Evolutionary conservation across 2,888 invertebrate genomes (phyloP).

Genomic region (Orthosia cruda): DNA sequence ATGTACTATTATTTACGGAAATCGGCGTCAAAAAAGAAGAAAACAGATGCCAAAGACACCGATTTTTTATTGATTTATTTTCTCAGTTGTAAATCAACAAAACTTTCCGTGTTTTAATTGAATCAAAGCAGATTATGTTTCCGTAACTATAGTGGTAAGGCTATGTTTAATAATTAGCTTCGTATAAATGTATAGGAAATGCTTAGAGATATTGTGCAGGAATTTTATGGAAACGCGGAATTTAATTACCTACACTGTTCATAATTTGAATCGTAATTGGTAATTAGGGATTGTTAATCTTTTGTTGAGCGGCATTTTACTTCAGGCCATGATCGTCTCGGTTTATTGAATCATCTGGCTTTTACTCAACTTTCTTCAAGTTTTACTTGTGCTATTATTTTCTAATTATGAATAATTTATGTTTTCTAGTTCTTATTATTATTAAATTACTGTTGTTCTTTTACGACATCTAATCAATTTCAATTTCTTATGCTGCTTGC

Average conservation of each 20-base stretch:
- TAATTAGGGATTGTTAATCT: constrained; percentile 43
- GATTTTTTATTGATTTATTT: background rate
- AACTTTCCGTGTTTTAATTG: constrained; percentile 40
- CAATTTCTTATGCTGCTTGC: background rate
- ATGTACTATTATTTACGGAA: too few relatives aligned
- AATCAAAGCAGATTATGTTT: constrained; percentile 38
- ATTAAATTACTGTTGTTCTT: background rate
- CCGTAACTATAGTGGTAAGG: constrained; percentile 46
- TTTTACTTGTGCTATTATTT: background rate
- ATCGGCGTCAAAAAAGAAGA: too few relatives aligned
- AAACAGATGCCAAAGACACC: too few relatives aligned
- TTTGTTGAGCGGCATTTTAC: constrained; percentile 13
- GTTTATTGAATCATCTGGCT: constrained; percentile 19
- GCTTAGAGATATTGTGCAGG: constrained; percentile 44
- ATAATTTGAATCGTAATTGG: constrained; percentile 51
- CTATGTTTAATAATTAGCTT: constrained; percentile 55
- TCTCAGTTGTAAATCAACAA: background rate
- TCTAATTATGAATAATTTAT: background rate
- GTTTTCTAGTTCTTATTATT: background rate
- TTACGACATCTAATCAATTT: background rate
- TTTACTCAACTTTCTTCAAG: background rate
- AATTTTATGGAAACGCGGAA: constrained; percentile 51
- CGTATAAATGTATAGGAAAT: constrained; percentile 59
- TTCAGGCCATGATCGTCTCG: background rate
- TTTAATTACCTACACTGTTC: constrained; percentile 50